Evolutionary conservation across 2,888 invertebrate genomes (phyloP).

Genomic region (Rhamphomyia laevipes): DNA sequence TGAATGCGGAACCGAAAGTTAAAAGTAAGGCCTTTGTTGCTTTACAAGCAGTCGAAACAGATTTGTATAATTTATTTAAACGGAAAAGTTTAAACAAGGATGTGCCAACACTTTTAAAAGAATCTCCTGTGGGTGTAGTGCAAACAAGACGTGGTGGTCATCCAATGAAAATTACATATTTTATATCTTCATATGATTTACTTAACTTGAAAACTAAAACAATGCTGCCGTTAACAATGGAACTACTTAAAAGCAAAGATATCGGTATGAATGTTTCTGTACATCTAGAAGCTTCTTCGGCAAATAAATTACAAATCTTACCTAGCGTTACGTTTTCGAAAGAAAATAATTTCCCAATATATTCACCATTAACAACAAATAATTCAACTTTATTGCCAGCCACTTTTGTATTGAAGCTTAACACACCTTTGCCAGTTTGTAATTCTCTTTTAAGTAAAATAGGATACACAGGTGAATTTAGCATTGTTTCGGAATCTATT

Average conservation of each 20-base stretch:
- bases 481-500: conserved; percentile 40
- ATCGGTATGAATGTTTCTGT: conserved; percentile 83
- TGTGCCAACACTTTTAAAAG: conserved; percentile 57
- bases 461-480: conserved; percentile 43
- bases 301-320: conserved; percentile 46
- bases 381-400: conserved; percentile 88
- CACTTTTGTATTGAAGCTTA: conserved; percentile 69
- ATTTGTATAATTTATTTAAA: conserved; percentile 70
- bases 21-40: conserved; percentile 91
- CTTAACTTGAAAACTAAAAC: conserved; percentile 63
- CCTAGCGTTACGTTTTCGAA: conserved; percentile 28
- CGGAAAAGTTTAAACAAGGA: conserved; percentile 62
- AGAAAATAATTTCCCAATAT: conserved; percentile 49
- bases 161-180: conserved; percentile 88
- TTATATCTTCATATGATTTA: conserved; percentile 86
- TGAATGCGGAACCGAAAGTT: conserved; percentile 89
- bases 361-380: conserved; percentile 63
- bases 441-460: conserved; percentile 56
- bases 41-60: conserved; percentile 81
- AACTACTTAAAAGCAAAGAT: conserved; percentile 49
- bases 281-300: conserved; percentile 77
- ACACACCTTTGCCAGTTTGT: conserved; percentile 78
- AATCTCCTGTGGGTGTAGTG: conserved; percentile 79
- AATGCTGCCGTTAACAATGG: conserved; percentile 61
- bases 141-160: conserved; percentile 78